Percentiles rank a stretch among this genome's conserved stretches.
Evolutionary conservation across 1,140 invertebrate species (phyloP).

Genomic region (Nephila pilipes): DNA sequence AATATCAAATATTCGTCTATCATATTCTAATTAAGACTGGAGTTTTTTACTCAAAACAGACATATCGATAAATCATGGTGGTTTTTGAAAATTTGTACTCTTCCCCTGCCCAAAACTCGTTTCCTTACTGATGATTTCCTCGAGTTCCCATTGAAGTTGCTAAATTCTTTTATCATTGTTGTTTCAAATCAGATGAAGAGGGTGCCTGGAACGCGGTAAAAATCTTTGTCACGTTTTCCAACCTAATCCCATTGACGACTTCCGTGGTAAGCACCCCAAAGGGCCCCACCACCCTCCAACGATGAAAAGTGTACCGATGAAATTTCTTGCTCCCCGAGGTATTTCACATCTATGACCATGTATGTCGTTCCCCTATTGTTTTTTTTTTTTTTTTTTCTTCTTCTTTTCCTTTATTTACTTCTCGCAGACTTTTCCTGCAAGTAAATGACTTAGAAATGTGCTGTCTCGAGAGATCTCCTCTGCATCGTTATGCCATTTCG

Average conservation of each 20-base stretch:
- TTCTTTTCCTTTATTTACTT: slow-evolving; percentile 24
- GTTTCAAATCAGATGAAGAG: slow-evolving; percentile 74
- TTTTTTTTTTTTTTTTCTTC: slow-evolving; percentile 4
- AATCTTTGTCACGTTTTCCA: slow-evolving; percentile 73
- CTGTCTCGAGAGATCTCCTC: slow-evolving; percentile 34
- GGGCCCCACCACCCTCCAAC: slow-evolving; percentile 1
- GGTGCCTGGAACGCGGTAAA: slow-evolving; percentile 55
- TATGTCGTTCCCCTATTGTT: not conserved
- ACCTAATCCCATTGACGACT: slow-evolving; percentile 70
- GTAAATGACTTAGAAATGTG: slow-evolving; percentile 57
- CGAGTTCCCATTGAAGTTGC: slow-evolving; percentile 74
- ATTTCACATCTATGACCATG: slow-evolving; percentile 44
- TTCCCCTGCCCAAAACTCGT: slow-evolving; percentile 39
- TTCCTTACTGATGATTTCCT: slow-evolving; percentile 68
- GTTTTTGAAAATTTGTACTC: slow-evolving; percentile 45
- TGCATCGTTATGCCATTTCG: not conserved
- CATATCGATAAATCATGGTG: not conserved
- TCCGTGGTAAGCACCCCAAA: slow-evolving; percentile 63
- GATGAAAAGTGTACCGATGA: slow-evolving; percentile 36
- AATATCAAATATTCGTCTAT: no score
- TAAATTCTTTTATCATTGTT: slow-evolving; percentile 76
- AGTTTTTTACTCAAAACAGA: no score
- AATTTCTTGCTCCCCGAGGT: slow-evolving; percentile 49
- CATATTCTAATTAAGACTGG: no score
- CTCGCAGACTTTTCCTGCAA: not conserved